Evolutionary conservation across 2,113 vertebrate species (phyloP), one percentile per base, ranked within the genome.

Genomic region (Clarias gariepinus): DNA sequence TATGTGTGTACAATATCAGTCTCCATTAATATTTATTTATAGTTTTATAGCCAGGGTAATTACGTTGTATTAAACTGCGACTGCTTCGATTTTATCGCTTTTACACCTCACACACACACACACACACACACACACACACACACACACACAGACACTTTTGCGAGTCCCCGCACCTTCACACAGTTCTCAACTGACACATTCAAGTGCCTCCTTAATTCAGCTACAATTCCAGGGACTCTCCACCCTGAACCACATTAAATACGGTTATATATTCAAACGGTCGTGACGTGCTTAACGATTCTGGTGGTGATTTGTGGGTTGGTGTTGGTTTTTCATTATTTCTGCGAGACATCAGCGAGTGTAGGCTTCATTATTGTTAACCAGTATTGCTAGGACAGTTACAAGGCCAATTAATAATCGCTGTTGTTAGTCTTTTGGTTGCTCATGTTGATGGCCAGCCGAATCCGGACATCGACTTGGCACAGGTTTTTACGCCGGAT

Each of bases 131-230:
- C 73, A 19, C 71, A 68, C 30, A 74, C 33, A 81, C 85, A 81
- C 30, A 41, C 68, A 23, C 77, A 68, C 73, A 25, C 69, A 68
- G 30, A 74, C 33, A 81, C 85, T 76, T 25, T 53, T 21, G 66
- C 36, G 63, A 74, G 71, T 69, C 68, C 16, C 30, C 16, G 2
- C 71, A 74, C 47, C 36, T 66, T 64, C 64, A 86, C 82, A 57
- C 79, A 63, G 68, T 81, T 82, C 89, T 91, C 36, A 71, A 89
- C 84, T 73, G 88, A 88, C 90, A 91, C 74, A 85, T 88, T 90
- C 84, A 83, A 88, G 87, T 85, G 82, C 82, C 79, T 86, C 55
- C 79, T 86, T n/a, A 18, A 52, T 71, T 82, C 57, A 74, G 25
- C 66, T 52, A 58, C 16, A 81, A 36, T 76, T 57, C 15, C 33